These are phyloP conservation scores for Colletes latitarsis DNA, from an alignment of 1,140 invertebrate species.

Conservation along the genomic window DNA sequence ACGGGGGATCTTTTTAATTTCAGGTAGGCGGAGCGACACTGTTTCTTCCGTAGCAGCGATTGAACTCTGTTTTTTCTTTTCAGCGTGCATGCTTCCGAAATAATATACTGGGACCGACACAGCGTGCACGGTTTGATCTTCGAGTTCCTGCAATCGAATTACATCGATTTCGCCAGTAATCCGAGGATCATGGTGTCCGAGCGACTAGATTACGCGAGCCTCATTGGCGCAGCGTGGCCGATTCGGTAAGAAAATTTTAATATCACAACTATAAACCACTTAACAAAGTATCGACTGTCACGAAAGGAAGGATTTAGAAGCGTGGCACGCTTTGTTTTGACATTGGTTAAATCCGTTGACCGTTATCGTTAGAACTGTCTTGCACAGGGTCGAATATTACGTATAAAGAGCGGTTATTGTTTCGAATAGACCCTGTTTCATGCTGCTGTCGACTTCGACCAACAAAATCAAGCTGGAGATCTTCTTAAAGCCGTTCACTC, in stretches of 20 bases:
- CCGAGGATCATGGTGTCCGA: slow-evolving; percentile 63
- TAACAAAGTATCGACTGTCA: no score
- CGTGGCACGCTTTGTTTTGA: no score
- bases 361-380: no score
- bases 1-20: slow-evolving; percentile 67
- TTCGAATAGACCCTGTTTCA: slow-evolving; percentile 64
- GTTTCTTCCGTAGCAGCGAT: no score
- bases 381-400: no score
- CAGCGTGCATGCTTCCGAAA: slow-evolving; percentile 58
- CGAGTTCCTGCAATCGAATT: slow-evolving; percentile 55
- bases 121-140: slow-evolving; percentile 61
- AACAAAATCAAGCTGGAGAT: slow-evolving; percentile 63
- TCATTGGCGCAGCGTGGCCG: slow-evolving; percentile 63
- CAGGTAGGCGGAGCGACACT: slow-evolving; percentile 18
- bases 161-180: slow-evolving; percentile 61
- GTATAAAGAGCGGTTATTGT: no score
- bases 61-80: neutral
- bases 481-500: slow-evolving; percentile 64
- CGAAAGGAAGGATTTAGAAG: no score
- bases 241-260: slow-evolving; percentile 48
- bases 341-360: no score
- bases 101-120: slow-evolving; percentile 61
- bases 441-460: slow-evolving; percentile 61
- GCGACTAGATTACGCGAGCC: slow-evolving; percentile 46
- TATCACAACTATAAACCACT: no score